Evolutionary conservation across 2,113 vertebrate genomes (phyloP), one percentile per base, ranked within the genome.

Genomic region (Ranitomeya variabilis): DNA sequence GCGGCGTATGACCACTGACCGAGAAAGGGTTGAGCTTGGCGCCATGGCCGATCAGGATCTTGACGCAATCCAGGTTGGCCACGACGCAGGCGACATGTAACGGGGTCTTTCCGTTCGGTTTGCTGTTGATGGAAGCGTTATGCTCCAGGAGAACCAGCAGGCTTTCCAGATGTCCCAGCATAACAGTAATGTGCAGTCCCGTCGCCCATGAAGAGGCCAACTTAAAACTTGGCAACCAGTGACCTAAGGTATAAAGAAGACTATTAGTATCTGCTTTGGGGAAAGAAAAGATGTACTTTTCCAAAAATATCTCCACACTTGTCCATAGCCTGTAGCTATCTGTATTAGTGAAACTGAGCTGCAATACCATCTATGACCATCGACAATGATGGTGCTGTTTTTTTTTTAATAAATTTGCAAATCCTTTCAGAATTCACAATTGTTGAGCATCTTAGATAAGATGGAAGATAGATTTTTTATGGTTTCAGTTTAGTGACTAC

Each of bases 41-140:
- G 0, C 96, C 96, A 0, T 96, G 95, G 79, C 92, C 94, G 90
- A 98, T 93, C 3, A 99, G 96, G 87, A 97, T 89, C 86, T 94
- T 93, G 88, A 97, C 96, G 0, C 94, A 97, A 69, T 98, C 96
- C 0, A 93, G 89, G 8, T 97, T 96, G 80, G 96, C 95, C 23
- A 93, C 92, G 80, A 96, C 95, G 69, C 97, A 99, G 9, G 98
- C 98, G 59, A 99, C 93, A 0, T 99, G 98, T 89, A 99, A 95
- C 0, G 98, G 97, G 0, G 97, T 97, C 94, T 99, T 99, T n/a
- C 98, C 98, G 0, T 99, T 99, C 74, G 98, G 98, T 90, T 94
- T 95, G 67, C 91, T 94, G 94, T 99, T 97, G 92, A 99, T 91
- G 0, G 96, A 93, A 0, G 98, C 97, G 6, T 97, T 96, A 82